Evolutionary conservation across 2,888 invertebrate species (phyloP).

Genomic region (Melinaea menophilus): DNA sequence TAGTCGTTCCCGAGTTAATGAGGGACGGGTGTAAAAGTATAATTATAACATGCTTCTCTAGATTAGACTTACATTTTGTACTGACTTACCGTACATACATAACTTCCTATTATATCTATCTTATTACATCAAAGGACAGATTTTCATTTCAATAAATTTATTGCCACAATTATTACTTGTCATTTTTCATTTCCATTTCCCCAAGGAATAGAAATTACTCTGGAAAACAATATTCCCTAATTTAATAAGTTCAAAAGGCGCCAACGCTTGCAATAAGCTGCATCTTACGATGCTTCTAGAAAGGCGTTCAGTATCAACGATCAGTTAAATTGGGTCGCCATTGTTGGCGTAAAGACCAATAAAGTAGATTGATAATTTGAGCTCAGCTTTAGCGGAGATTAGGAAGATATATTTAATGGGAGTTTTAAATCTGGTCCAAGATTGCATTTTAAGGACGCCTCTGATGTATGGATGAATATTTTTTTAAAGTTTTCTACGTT

Average conservation of each 20-base stretch:
- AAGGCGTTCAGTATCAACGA: constrained; percentile 19
- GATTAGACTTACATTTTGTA: background rate
- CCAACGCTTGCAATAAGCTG: constrained; percentile 56
- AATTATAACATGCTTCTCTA: constrained; percentile 4
- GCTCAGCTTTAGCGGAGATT: constrained; percentile 15
- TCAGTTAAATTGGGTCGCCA: constrained; percentile 27
- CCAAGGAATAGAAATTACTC: constrained; percentile 42
- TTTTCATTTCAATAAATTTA: constrained; percentile 5
- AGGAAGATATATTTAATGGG: constrained; percentile 16
- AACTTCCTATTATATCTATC: too few species aligned
- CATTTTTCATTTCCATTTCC: constrained; percentile 23
- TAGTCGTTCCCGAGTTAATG: constrained; percentile 7
- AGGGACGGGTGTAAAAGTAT: constrained; percentile 12
- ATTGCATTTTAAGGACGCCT: background rate
- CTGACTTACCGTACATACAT: too few species aligned
- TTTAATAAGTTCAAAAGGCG: constrained; percentile 61
- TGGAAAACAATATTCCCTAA: constrained; percentile 65
- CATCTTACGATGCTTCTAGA: constrained; percentile 33
- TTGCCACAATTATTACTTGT: constrained; percentile 11
- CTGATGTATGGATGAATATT: constrained; percentile 1
- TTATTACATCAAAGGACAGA: background rate
- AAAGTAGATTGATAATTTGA: constrained; percentile 16
- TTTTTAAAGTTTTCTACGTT: background rate
- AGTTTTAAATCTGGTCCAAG: constrained; percentile 15
- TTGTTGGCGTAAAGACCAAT: constrained; percentile 21